Conservation (phyloP, 1,140 invertebrate species). For the Drosophila subpulchrella region DNA sequence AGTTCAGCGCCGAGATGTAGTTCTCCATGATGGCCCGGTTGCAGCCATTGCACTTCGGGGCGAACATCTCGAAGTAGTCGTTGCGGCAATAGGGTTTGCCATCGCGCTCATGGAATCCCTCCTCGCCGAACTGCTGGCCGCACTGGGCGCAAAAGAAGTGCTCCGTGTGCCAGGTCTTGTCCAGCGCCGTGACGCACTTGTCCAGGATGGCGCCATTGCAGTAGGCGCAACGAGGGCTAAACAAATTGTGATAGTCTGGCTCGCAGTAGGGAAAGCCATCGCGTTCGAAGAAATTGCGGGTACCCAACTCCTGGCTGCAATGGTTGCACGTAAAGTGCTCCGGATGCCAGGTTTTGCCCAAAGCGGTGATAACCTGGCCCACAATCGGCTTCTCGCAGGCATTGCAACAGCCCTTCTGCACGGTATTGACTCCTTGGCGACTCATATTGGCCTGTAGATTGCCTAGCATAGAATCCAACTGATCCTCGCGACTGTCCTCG, state of each 20-base stretch:
- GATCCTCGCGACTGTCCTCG: constrained; percentile 85
- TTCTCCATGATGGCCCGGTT: constrained; percentile 99
- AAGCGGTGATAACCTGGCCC: constrained; percentile 96
- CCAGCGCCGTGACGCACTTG: constrained; percentile 99
- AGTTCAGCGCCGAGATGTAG: constrained; percentile 98
- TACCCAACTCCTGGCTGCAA: constrained; percentile 98
- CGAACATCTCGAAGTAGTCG: constrained; percentile 99
- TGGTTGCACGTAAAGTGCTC: constrained; percentile 99
- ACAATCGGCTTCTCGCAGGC: constrained; percentile 99
- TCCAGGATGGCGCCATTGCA: constrained; percentile 99
- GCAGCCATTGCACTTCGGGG: constrained; percentile 99
- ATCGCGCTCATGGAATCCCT: constrained; percentile 97
- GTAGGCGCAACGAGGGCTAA: constrained; percentile 98
- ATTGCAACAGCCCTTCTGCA: constrained; percentile 98
- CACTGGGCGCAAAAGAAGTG: constrained; percentile 99
- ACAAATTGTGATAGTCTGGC: constrained; percentile 98
- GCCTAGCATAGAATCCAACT: constrained; percentile 95
- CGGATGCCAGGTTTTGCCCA: constrained; percentile 99
- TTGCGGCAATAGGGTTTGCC: constrained; percentile 97
- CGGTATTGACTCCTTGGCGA: constrained; percentile 98
- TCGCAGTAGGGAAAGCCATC: constrained; percentile 99
- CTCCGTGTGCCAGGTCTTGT: constrained; percentile 99
- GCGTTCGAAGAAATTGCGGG: constrained; percentile 99
- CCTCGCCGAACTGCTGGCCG: constrained; percentile 98
- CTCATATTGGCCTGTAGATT: constrained; percentile 94